Evolutionary conservation across 2,888 invertebrate species (phyloP), one percentile per base, ranked within the genome.

Genomic region (Andrena fulva): DNA sequence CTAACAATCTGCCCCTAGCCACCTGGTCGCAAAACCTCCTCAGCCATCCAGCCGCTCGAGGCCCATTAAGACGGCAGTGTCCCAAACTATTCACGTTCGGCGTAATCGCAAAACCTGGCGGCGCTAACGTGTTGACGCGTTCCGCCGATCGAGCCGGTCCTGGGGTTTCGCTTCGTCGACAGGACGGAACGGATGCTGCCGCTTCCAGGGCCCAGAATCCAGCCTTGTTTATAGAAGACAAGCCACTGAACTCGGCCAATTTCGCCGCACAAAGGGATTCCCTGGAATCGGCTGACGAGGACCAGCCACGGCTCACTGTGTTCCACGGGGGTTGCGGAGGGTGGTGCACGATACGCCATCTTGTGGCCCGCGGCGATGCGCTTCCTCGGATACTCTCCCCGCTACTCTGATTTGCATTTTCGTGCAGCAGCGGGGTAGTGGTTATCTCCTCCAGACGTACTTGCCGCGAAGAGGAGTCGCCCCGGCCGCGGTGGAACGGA

Each of bases 221-320:
- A 83, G 84, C 88, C 87, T 90, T 90, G 90, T 90, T 90, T 90
- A 86, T 80, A 86, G 86, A 88, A 87, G 82, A 72, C 85, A 71
- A 85, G 86, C 86, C 84, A 87, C 82, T 79, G 69, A 87, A 90
- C 83, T 85, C 85, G 67, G 74, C 85, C 90, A 89, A 91, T 91
- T 90, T 90, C 84, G 83, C 76, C 69, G 80, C 76, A 87, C 88
- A 89, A 89, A 87, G 88, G 87, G 83, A 87, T 85, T 82, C 80
- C 67, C 48, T 16, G 54, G 79, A 80, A 86, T 82, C 73, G 84
- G 66, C 70, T 71, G 75, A 75, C 68, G 63, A 64, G 31, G 63
- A 20, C 59, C 62, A 50, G 48, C 29, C 24, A 48, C 27, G 64
- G 62, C 64, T 68, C 52, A 27, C 33, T 78, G 54, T 42, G 42